phyloP scores from a whole-genome alignment of 2,113 vertebrate genomes.

The Cynocephalus volans region DNA sequence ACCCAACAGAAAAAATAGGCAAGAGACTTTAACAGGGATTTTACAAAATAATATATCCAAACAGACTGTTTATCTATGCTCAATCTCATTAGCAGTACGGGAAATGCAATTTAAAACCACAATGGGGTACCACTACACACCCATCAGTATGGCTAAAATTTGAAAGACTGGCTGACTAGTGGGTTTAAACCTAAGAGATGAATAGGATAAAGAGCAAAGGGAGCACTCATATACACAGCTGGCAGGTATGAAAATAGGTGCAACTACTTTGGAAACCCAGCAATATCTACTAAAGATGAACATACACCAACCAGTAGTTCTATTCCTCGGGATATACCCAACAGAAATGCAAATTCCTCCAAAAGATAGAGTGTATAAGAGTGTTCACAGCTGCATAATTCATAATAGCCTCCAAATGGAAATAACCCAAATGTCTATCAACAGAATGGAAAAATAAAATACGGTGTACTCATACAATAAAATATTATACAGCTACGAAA shows the following conservation, averaged over 20 bases:
- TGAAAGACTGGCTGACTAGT: neutral
- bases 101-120: slow-evolving; percentile 27
- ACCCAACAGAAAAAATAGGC: neutral
- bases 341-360: slow-evolving; percentile 1
- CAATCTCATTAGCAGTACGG: neutral
- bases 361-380: neutral
- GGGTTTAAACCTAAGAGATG: neutral
- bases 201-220: neutral
- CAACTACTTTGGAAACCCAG: neutral
- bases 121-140: neutral
- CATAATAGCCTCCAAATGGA: neutral
- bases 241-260: neutral
- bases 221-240: neutral
- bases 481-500: neutral
- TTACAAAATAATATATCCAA: slow-evolving; percentile 27
- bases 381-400: neutral
- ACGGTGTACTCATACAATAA: neutral
- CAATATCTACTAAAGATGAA: neutral
- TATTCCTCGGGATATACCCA: neutral
- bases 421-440: neutral
- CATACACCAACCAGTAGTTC: neutral
- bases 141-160: neutral
- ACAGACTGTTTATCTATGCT: neutral
- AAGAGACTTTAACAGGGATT: neutral
- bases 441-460: neutral